Base-by-base conservation (phyloP, 2,797 vertebrate genomes). In the Centroberyx gerrardi region DNA sequence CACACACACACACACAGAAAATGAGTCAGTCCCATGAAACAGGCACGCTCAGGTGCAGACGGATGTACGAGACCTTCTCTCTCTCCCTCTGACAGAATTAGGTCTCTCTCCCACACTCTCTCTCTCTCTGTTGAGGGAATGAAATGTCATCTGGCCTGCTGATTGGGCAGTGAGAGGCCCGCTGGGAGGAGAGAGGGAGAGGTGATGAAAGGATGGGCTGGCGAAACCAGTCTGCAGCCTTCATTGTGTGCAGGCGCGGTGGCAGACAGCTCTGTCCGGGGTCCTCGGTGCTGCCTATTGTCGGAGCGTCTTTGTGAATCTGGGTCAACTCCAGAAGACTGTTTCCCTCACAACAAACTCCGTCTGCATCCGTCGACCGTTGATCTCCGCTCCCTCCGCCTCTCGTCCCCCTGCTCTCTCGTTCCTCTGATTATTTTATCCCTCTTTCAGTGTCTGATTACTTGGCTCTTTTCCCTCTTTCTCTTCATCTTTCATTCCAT, bases 241-340 rank as follows among this genome's bases (percentile, higher is more conserved):
- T 68, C 66, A 64, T 78, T 80, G 18, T 80, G 69, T 49, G 65
- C 72, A 80, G 82, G 70, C 82, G 69, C 53, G 13, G 70, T 38
- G 68, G 62, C 46, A 71, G 86, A 53, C 80, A 70, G 70, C 86
- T 75, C 82, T 74, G 46, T 69, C 6, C 29, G 1, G 60, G 68
- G 74, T 78, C 78, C 75, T 88, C 64, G 65, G 28, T 74, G 68
- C 27, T 58, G 28, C 69, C 76, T 56, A 70, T 81, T 89, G 82
- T 84, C 61, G 63, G 71, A 72, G 40, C 48, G 46, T 79, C 62
- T 75, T 29, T 62, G 44, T 69, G 71, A 86, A 89, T 90, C 80
- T 93, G 86, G 87, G 90, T 92, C 88, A 90, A 36, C 51, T 72
- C 76, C 80, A 81, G 56, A 82, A 61, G 61, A 44, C 62, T 52